Conservation (phyloP, 2,888 invertebrate genomes). For the Aromia moschata region DNA sequence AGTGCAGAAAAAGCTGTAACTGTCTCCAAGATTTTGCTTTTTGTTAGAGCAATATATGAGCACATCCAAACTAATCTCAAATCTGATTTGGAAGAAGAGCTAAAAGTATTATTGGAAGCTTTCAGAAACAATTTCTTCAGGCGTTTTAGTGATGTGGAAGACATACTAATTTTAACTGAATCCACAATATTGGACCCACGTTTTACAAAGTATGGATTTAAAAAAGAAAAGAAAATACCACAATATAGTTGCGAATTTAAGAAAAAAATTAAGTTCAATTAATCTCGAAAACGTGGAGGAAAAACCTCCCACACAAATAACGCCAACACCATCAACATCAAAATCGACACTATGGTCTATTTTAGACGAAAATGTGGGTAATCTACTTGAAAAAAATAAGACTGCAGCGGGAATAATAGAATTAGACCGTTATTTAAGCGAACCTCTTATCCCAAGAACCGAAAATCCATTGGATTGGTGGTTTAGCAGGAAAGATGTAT, state of each 20-base stretch:
- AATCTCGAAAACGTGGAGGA: neutral
- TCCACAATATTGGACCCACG: slow-evolving; percentile 19
- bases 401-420: slow-evolving; percentile 15
- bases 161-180: slow-evolving; percentile 3
- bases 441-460: slow-evolving; percentile 1
- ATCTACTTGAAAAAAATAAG: slow-evolving; percentile 1
- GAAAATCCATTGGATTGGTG: neutral
- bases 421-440: slow-evolving; percentile 9
- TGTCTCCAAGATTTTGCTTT: slow-evolving; percentile 14
- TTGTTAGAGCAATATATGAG: slow-evolving; percentile 8
- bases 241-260: neutral
- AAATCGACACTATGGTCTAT: slow-evolving; percentile 7
- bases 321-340: slow-evolving; percentile 1
- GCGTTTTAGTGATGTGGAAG: slow-evolving; percentile 16
- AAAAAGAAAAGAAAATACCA: slow-evolving; percentile 1
- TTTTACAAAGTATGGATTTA: slow-evolving; percentile 15
- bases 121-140: slow-evolving; percentile 9
- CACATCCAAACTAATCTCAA: neutral
- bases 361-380: neutral
- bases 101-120: neutral
- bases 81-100: slow-evolving; percentile 3
- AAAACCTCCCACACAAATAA: neutral
- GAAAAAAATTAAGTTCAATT: neutral
- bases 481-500: neutral
- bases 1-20: slow-evolving; percentile 19